phyloP scores from a whole-genome alignment of 2,797 vertebrate genomes.

The Sebastes cheni region DNA sequence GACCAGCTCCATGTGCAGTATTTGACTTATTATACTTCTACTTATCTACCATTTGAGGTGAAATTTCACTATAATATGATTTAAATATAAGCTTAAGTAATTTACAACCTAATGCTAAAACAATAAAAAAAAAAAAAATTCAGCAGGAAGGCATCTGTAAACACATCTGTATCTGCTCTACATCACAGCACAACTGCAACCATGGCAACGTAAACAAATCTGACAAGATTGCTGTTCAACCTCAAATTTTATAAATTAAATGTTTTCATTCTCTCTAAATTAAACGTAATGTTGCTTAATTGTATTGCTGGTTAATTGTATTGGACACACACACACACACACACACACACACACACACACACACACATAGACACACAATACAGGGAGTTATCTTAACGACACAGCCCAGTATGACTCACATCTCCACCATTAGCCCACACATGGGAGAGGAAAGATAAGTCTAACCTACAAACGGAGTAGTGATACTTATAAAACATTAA shows the following conservation, averaged over 20 bases:
- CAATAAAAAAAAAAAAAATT: not conserved
- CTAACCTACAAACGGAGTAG: conserved; percentile 60
- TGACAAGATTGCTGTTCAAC: not conserved
- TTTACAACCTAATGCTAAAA: not conserved
- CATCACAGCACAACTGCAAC: conserved; percentile 6
- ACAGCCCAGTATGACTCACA: conserved; percentile 55
- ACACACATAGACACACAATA: conserved; percentile 23
- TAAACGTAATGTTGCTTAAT: conserved; percentile 22
- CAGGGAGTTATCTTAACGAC: conserved; percentile 58
- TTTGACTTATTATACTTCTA: not conserved
- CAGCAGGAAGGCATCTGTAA: not conserved
- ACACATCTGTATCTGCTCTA: not conserved
- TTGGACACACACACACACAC: not conserved
- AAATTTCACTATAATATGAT: not conserved
- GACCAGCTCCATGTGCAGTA: not conserved
- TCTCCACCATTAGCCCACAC: conserved; percentile 53
- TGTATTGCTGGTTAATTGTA: conserved; percentile 23
- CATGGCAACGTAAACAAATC: conserved; percentile 44
- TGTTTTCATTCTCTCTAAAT: conserved; percentile 24
- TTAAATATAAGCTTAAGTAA: not conserved
- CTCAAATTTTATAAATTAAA: conserved; percentile 26
- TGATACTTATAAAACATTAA: conserved; percentile 73
- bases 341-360: not conserved
- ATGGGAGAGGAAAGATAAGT: conserved; percentile 61
- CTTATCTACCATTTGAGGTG: not conserved